Base-by-base conservation (phyloP, 2,113 vertebrate species). In the Seriola quinqueradiata region DNA sequence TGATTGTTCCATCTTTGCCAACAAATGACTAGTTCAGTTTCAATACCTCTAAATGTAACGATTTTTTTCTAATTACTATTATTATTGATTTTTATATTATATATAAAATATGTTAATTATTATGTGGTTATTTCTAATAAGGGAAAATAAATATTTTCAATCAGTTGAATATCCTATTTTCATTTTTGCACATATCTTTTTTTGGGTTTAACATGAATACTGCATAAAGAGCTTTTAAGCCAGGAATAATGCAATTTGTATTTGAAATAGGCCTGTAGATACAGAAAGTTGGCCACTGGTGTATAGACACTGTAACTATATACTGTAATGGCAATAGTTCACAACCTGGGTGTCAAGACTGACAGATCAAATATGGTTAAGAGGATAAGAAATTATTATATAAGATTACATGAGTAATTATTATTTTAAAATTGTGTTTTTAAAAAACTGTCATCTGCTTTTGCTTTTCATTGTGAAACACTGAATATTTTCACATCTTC, bases 131-230 rank as follows among this genome's bases (percentile, higher is more conserved):
- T 66, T 57, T n/a, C 0, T 77, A 21, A 28, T 4, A 67, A 16
- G 17, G 1, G 6, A 55, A 2, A 68, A 85, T 82, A 79, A 32
- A 80, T 34, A 8, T 58, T 42, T 17, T 16, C 5, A 44, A 21
- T 66, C 28, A 60, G 7, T 8, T 10, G 4, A 34, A 36, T 25
- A 16, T 60, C 2, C 3, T 5, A 1, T 23, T 48, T 64, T 34
- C 1, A 34, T 48, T n/a, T 70, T 46, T 48, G 28, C 16, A 57
- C 4, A 23, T 52, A 5, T 50, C n/a, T 10, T 28, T n/a, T 73
- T 21, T 5, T 40, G 59, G 21, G 10, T 23, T 36, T 68, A 34
- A 32, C 13, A 67, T 11, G 16, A 74, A 25, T 59, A 12, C 19
- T 59, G 10, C 11, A 12, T 25, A 3, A 25, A 19, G 54, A 59